Percentiles rank a stretch among this genome's conserved stretches.
These are phyloP conservation scores for Drosophila auraria DNA, from an alignment of 1,140 invertebrate species.

Conservation along the genomic window DNA sequence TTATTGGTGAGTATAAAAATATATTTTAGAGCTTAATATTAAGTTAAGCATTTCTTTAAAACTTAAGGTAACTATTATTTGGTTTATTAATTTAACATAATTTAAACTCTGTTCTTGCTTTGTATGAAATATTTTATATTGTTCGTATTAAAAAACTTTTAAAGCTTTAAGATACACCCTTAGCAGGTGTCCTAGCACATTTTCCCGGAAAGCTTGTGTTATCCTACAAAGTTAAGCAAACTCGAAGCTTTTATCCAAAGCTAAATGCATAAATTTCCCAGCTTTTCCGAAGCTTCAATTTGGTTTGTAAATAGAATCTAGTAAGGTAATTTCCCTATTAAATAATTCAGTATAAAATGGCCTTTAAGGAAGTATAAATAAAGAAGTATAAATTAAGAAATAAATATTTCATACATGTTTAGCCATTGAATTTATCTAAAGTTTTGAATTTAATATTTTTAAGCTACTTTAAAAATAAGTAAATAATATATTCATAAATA, in stretches of 20 bases:
- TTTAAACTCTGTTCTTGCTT: background rate
- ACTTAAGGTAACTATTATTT: background rate
- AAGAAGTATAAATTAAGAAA: too few species aligned
- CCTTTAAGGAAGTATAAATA: too few species aligned
- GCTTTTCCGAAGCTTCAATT: background rate
- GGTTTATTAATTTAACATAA: too few species aligned
- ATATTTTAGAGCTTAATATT: background rate
- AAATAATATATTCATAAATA: too few species aligned
- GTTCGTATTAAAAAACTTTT: background rate
- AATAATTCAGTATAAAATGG: background rate
- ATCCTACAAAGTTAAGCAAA: background rate
- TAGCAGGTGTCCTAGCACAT: background rate
- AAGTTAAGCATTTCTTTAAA: background rate
- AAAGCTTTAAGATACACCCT: background rate
- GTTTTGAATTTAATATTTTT: too few species aligned
- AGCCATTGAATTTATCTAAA: too few species aligned
- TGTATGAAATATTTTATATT: background rate
- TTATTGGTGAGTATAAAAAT: background rate
- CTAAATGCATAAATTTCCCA: too few species aligned
- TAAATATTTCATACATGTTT: too few species aligned
- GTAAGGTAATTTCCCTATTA: too few species aligned
- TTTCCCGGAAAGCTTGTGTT: background rate
- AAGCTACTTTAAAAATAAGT: too few species aligned
- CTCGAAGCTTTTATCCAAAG: constrained; percentile 14
- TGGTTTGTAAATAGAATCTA: background rate